Percentiles rank a stretch among this genome's conserved stretches.
Conservation (phyloP, 2,113 vertebrate genomes). For the Phylloscopus whistleri region DNA sequence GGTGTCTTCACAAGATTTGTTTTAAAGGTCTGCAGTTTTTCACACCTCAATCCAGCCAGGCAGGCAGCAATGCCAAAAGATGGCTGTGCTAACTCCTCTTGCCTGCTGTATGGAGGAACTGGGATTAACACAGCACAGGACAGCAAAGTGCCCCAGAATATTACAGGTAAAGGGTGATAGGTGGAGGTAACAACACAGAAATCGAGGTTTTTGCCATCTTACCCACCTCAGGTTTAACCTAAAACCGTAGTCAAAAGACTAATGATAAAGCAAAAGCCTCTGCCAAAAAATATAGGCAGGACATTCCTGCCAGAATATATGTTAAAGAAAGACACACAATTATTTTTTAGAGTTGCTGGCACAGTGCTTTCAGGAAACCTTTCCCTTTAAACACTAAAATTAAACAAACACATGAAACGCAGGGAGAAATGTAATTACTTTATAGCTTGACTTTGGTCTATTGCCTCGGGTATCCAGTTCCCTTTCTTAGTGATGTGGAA, state of each 20-base stretch:
- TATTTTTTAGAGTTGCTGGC: slow-evolving; percentile 54
- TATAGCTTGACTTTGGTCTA: slow-evolving; percentile 66
- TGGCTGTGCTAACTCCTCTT: not conserved
- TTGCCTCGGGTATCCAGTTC: slow-evolving; percentile 58
- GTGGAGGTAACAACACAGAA: not conserved
- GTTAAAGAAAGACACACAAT: slow-evolving; percentile 35
- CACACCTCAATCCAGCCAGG: not conserved
- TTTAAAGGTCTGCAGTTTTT: not conserved
- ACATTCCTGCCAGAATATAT: slow-evolving; percentile 17
- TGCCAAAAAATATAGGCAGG: not conserved
- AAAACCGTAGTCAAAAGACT: not conserved
- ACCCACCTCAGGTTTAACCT: not conserved
- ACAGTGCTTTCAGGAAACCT: slow-evolving; percentile 44
- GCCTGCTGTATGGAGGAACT: not conserved
- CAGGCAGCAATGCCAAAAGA: not conserved
- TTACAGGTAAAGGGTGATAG: not conserved
- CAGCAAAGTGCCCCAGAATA: not conserved
- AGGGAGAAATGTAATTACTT: slow-evolving; percentile 63
- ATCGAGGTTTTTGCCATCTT: not conserved
- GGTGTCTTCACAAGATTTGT: not conserved
- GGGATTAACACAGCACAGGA: not conserved
- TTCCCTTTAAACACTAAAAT: slow-evolving; percentile 65
- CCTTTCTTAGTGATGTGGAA: slow-evolving; percentile 64
- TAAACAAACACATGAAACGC: slow-evolving; percentile 62
- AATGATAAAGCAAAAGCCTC: slow-evolving; percentile 30